A percentile compares a stretch with the other conserved stretches of the same genome.
Conservation (phyloP, 64 coral and sea anemone genomes). For the Montipora foliosa region DNA sequence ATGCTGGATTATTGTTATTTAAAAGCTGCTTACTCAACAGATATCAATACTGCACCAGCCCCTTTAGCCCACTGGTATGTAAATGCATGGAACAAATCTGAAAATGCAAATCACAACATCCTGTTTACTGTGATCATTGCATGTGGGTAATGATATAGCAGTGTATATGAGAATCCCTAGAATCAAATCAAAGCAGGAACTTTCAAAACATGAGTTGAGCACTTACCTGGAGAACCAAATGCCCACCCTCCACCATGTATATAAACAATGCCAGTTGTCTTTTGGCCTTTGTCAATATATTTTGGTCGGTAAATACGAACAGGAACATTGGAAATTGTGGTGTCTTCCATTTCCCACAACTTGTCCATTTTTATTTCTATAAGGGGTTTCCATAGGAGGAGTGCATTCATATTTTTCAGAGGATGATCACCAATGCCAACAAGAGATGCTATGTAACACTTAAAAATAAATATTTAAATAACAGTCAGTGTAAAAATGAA, state of each 20-base stretch:
- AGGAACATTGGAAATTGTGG: slow-evolving; percentile 75
- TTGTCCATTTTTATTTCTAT: not conserved
- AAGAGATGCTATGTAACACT: slow-evolving; percentile 41
- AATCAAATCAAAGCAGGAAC: too few relatives aligned
- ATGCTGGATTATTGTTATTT: too few relatives aligned
- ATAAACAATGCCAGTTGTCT: slow-evolving; percentile 70
- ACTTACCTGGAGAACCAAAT: slow-evolving; percentile 79
- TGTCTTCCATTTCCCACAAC: slow-evolving; percentile 62
- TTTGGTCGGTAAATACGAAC: slow-evolving; percentile 86
- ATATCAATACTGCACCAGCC: slow-evolving; percentile 14
- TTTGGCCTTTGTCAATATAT: not conserved
- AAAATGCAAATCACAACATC: not conserved
- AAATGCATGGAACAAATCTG: not conserved
- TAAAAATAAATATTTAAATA: not conserved
- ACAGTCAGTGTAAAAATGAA: too few relatives aligned
- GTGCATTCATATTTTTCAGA: slow-evolving; percentile 24
- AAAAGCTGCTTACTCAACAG: slow-evolving; percentile 37
- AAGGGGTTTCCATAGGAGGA: not conserved
- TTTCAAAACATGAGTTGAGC: too few relatives aligned
- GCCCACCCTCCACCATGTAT: slow-evolving; percentile 91
- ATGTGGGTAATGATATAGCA: too few relatives aligned
- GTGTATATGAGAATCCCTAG: too few relatives aligned
- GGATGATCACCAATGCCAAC: slow-evolving; percentile 55
- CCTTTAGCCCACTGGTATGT: slow-evolving; percentile 19
- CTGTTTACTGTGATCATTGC: too few relatives aligned